Evolutionary conservation across 2,113 vertebrate genomes (phyloP).

Genomic region (Arvicanthis niloticus): DNA sequence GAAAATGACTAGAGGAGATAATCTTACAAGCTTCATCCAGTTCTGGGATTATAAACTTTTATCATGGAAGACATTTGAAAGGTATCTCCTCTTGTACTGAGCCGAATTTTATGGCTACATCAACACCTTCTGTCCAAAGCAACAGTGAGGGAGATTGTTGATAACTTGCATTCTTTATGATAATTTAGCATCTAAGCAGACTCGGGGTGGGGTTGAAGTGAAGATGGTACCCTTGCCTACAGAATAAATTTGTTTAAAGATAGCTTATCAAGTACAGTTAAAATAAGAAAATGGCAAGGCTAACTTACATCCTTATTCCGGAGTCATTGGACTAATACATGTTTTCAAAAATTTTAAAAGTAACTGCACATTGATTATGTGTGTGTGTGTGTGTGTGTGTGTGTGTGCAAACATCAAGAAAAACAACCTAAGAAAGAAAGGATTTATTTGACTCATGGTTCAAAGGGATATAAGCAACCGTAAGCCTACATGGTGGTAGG

Average conservation of each 20-base stretch:
- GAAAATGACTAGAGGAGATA: background rate
- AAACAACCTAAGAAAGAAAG: background rate
- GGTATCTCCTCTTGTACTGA: background rate
- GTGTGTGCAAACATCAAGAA: background rate
- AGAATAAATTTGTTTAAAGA: constrained; percentile 11
- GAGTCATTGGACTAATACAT: background rate
- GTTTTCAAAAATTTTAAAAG: background rate
- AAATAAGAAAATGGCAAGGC: constrained; percentile 34
- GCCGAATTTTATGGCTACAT: background rate
- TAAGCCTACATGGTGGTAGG: background rate
- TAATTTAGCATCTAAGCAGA: constrained; percentile 19
- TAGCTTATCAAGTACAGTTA: constrained; percentile 28
- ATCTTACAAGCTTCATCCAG: background rate
- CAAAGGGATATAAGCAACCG: too few relatives aligned
- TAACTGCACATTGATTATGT: background rate
- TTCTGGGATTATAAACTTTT: constrained; percentile 19
- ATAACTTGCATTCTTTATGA: constrained; percentile 10
- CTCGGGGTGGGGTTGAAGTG: constrained; percentile 45
- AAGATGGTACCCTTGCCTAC: constrained; percentile 31
- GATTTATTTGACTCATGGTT: background rate
- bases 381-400: too few relatives aligned
- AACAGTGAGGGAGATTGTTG: constrained; percentile 11
- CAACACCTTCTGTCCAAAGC: background rate
- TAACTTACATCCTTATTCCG: constrained; percentile 4
- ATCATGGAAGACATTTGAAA: background rate